Conservation (phyloP, 2,113 vertebrate species). For the Perca schrenkii region DNA sequence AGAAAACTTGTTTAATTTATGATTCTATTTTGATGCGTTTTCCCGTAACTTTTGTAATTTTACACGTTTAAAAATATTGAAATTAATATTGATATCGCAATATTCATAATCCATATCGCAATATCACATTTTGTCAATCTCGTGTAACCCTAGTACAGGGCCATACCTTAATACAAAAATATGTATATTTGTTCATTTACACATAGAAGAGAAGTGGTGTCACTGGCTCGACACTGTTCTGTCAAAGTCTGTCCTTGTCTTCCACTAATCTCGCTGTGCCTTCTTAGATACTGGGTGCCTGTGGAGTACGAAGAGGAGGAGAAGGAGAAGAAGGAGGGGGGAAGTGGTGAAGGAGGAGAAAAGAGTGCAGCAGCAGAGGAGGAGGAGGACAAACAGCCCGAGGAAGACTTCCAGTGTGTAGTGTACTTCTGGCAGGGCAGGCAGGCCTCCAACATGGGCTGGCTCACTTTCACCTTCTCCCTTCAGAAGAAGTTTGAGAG, state of each 20-base stretch:
- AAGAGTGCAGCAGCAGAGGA: conserved; percentile 80
- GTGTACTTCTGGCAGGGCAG: conserved; percentile 99
- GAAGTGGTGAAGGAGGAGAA: conserved; percentile 61
- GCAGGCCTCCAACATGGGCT: conserved; percentile 99
- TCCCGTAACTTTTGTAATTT: too few species aligned
- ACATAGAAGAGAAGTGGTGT: background rate
- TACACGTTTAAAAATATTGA: too few species aligned
- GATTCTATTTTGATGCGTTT: too few species aligned
- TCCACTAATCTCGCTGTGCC: background rate
- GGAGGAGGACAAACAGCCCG: conserved; percentile 91
- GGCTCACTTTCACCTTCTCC: conserved; percentile 99
- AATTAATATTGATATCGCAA: too few species aligned
- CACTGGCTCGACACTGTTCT: background rate
- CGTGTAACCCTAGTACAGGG: too few species aligned
- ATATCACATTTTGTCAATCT: too few species aligned
- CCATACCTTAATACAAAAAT: background rate
- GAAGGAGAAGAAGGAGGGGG: conserved; percentile 68
- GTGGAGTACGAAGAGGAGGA: conserved; percentile 92
- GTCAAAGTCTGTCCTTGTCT: background rate
- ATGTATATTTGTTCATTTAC: background rate
- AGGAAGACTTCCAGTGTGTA: conserved; percentile 98
- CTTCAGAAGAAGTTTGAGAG: conserved; percentile 99
- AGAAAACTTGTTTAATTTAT: too few species aligned
- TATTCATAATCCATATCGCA: too few species aligned
- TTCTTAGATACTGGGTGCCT: conserved; percentile 94